These are phyloP conservation scores for Drosophila algonquin DNA, from an alignment of 2,888 invertebrate genomes.

Conservation along the genomic window DNA sequence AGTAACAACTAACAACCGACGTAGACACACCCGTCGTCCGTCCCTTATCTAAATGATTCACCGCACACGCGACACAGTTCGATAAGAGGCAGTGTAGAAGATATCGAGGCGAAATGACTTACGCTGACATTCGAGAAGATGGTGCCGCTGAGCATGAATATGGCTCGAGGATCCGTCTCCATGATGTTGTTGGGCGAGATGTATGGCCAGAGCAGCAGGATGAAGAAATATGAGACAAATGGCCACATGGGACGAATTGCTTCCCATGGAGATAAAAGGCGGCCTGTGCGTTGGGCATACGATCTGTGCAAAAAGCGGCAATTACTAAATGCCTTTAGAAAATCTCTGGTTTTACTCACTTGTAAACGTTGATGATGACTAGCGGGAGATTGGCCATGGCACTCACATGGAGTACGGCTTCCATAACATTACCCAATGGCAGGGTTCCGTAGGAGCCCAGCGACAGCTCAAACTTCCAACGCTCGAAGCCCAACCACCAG, in stretches of 20 bases:
- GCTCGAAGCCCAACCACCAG: conserved; percentile 89
- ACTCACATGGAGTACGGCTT: conserved; percentile 92
- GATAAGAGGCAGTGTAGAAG: conserved; percentile 16
- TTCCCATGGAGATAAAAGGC: conserved; percentile 91
- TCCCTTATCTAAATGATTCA: conserved; percentile 44
- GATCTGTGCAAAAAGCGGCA: conserved; percentile 85
- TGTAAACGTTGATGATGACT: conserved; percentile 95
- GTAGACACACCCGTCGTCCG: conserved; percentile 21
- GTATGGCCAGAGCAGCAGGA: conserved; percentile 92
- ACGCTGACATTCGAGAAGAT: conserved; percentile 99
- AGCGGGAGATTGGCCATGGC: conserved; percentile 95
- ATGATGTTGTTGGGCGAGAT: conserved; percentile 93
- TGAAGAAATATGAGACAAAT: conserved; percentile 88
- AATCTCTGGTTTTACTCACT: conserved; percentile 86
- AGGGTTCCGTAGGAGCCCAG: conserved; percentile 85
- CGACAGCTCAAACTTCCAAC: conserved; percentile 92
- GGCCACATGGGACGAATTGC: conserved; percentile 95
- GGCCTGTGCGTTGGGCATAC: conserved; percentile 93
- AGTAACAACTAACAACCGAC: conserved; percentile 9
- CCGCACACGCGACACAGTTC: conserved; percentile 28
- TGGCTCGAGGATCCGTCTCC: conserved; percentile 92
- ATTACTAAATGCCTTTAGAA: not conserved
- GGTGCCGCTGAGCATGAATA: conserved; percentile 95
- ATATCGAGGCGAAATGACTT: conserved; percentile 84
- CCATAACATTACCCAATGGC: conserved; percentile 92